Base-by-base conservation (phyloP, 2,797 vertebrate species). In the Tokudaia tokunoshimensis region DNA sequence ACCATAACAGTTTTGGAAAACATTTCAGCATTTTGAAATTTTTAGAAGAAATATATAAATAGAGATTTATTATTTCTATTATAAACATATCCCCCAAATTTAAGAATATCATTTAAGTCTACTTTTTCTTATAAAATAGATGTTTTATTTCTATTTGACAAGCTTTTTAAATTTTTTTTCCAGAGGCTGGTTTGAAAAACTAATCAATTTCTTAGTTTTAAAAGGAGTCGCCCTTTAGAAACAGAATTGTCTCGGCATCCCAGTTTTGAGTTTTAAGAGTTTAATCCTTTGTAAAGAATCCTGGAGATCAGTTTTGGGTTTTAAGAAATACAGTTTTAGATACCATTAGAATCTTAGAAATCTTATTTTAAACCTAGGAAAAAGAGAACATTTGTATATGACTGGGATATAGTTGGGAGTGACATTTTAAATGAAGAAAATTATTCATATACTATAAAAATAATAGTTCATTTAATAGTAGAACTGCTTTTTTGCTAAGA, bases 101-200 rank as follows among this genome's bases (percentile, higher is more conserved):
- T 91, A 19, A 93, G 24, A 26, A 9, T 41, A 50, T 87, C 9
- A 34, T 80, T 94, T 31, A 82, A 76, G 17, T 19, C 20, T 57
- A 20, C 19, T 59, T 81, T 94, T 93, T 94, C 86, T 59, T 55
- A 61, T n/a, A 44, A 87, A 95, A 59, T 70, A 47, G 15, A 89
- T 74, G 50, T 93, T 89, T 86, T 63, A 52, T 78, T 91, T 94
- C 70, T 95, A 29, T 63, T 84, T 22, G 59, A 2, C 41, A 12
- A 91, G 34, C 79, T 96, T 91, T 91, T 13, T 78, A 84, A 94
- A 47, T 55, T 61, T 63, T 87, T 87, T 96, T 96, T 94, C 37
- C 61, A 89, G 47, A 86, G 74, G 61, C 41, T 92, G 6, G 2
- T 13, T 96, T 91, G 52, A 89, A 84, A 93, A 96, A 83, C 19